phyloP scores from a whole-genome alignment of 2,888 invertebrate genomes.

The Trimorus sp. region DNA sequence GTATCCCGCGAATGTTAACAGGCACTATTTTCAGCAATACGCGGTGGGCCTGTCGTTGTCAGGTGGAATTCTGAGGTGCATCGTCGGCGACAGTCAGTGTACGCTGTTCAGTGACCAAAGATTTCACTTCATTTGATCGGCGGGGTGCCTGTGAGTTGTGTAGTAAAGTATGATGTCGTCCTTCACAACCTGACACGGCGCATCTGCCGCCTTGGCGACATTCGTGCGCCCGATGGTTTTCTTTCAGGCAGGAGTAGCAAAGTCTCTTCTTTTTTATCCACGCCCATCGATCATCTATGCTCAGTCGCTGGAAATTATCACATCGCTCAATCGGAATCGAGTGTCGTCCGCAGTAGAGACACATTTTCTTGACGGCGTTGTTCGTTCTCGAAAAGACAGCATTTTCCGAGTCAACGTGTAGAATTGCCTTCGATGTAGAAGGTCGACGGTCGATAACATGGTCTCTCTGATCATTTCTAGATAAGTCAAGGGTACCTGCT shows the following conservation, averaged over 20 bases:
- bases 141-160: neutral
- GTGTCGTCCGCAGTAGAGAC: neutral
- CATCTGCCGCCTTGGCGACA: neutral
- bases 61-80: neutral
- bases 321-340: neutral
- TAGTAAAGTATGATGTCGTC: neutral
- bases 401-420: too few species aligned
- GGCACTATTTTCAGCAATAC: neutral
- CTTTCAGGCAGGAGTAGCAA: constrained; percentile 8
- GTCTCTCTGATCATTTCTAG: too few species aligned
- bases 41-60: neutral
- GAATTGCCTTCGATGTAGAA: too few species aligned
- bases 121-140: neutral
- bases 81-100: too few species aligned
- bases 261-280: neutral
- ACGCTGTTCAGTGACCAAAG: too few species aligned
- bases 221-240: neutral
- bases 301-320: neutral
- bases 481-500: too few species aligned
- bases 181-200: neutral
- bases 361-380: too few species aligned
- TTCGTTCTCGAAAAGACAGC: too few species aligned
- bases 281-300: constrained; percentile 2
- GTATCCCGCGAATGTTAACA: neutral
- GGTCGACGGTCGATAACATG: too few species aligned